Conservation (phyloP, 35 echinoderm and acorn worm species). For the Apostichopus californicus region DNA sequence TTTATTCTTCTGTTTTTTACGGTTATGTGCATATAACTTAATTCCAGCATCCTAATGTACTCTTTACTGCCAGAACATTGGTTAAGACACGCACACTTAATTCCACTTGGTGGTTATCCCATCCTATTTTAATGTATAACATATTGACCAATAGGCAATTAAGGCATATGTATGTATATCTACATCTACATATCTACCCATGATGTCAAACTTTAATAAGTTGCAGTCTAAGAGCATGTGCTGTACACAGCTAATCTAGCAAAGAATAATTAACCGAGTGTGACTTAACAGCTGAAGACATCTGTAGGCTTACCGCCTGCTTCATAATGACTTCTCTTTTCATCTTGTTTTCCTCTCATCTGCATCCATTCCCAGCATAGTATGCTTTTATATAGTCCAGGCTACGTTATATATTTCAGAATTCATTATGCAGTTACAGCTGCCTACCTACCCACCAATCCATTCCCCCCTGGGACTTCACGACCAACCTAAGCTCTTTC, state of each 20-base stretch:
- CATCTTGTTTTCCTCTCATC: neutral
- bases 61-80: no score
- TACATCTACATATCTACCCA: no score
- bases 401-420: neutral
- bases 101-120: no score
- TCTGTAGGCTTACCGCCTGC: neutral
- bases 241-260: neutral
- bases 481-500: slow-evolving; percentile 33
- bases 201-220: no score
- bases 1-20: no score
- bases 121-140: no score
- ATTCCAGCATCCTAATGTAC: no score
- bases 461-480: slow-evolving; percentile 35
- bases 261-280: neutral
- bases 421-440: slow-evolving; percentile 53
- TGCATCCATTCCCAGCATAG: neutral
- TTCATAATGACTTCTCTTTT: neutral
- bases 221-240: neutral
- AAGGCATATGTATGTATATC: no score
- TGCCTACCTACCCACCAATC: slow-evolving; percentile 25
- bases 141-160: no score
- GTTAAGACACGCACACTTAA: no score
- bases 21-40: no score
- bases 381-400: neutral
- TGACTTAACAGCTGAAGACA: neutral